Base-by-base conservation (phyloP, 2,888 invertebrate genomes). In the Tiliacea citrago region DNA sequence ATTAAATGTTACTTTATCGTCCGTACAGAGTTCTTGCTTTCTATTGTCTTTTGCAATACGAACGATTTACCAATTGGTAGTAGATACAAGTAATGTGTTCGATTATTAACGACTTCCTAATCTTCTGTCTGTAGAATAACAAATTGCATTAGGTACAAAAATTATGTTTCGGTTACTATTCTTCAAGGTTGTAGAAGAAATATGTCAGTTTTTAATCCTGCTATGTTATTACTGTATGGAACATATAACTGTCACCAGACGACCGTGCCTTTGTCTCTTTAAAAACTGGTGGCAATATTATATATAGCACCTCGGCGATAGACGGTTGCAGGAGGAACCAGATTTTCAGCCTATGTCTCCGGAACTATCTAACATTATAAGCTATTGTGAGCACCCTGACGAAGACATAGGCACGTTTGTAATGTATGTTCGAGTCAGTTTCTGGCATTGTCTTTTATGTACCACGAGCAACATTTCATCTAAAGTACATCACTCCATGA, bases 1-100 rank as follows among this genome's bases (percentile, higher is more conserved):
- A 88, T 88, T 86, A 88, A 82, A 87, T 83, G 77, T 86, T 79
- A 79, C 82, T 82, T 75, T 79, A 81, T 73, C 55, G 69, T 73
- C 58, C 67, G 61, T 65, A 53, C 45, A 72, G 35, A 69, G 73
- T 78, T 73, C 49, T 68, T 72, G 66, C 82, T 84, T 82, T 81
- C 82, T 81, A 75, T 82, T 82, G 84, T 84, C 39, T 65, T 69
- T 58, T 66, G 58, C 49, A 58, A 75, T 70, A 60, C 47, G 55
- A 62, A 73, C 57, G 81, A 62, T 79, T 66, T 66, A 67, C 71
- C 51, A 71, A 53, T 72, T 63, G 57, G 66, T 49, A 49, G 58
- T n/a, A n/a, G n/a, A n/a, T n/a, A n/a, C n/a, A n/a, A n/a, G n/a
- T 79, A 72, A 79, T 62, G 62, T 69, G 53, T 82, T 79, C 82